Evolutionary conservation across 2,797 vertebrate genomes (phyloP), one percentile per base, ranked within the genome.

Genomic region (Gambusia yucatana): DNA sequence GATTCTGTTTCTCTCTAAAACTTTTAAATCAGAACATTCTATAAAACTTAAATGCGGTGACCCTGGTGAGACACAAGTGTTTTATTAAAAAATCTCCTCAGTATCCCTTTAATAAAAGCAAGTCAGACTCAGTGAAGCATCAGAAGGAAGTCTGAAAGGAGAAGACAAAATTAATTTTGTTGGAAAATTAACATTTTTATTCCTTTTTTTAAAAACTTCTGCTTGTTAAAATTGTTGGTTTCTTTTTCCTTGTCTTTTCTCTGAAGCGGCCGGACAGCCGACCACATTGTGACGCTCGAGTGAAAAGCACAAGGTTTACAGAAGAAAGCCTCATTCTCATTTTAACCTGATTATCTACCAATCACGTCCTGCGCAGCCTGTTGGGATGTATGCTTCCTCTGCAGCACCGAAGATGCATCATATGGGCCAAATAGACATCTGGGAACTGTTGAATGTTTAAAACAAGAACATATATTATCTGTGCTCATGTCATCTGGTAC

Each of bases 181-280:
- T 70, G 0, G 13, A 70, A 70, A 20, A 41, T 11, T 69, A 5
- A n/a, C 8, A 43, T 25, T 43, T 41, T 69, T 43, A 69, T 43
- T 25, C 22, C 10, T 43, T n/a, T 25, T 25, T 69, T 6, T n/a
- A 36, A 44, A 44, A 43, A 44, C 22, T 14, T 43, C 11, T 69
- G 65, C 22, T 44, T 10, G 1, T 61, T 79, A 82, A 73, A 69
- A 22, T 72, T 87, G 11, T 80, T 50, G 76, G 25, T 36, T 61
- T 73, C 50, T 75, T 52, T 72, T 16, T 39, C 9, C 36, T 16
- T 48, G 7, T 63, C 65, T 80, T 28, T 90, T 82, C 74, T 90
- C 88, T 87, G 82, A 77, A 99, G 98, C 97, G 86, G 97, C 98
- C 85, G 98, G 98, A 90, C 98, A 98, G 87, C 98, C 98, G 72